Evolutionary conservation across 2,888 invertebrate species (phyloP).

Genomic region (Tachina fera): DNA sequence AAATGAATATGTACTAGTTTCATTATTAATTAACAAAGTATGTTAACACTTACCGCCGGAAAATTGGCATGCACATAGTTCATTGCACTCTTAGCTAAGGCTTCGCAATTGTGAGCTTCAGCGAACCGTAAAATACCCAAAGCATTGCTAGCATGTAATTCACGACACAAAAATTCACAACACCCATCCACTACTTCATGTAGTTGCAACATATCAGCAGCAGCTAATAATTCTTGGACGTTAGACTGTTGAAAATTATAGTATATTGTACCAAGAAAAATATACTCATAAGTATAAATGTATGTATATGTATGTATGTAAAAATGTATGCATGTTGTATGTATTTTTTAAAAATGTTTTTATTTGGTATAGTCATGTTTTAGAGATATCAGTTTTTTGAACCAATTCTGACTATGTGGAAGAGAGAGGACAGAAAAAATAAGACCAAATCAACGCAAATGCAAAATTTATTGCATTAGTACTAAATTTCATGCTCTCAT

Average conservation of each 20-base stretch:
- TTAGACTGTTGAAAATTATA: slow-evolving; percentile 84
- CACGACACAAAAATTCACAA: slow-evolving; percentile 92
- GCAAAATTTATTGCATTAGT: too few relatives aligned
- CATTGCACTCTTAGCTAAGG: slow-evolving; percentile 90
- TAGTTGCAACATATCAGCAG: slow-evolving; percentile 95
- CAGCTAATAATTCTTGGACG: slow-evolving; percentile 94
- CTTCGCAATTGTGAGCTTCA: slow-evolving; percentile 92
- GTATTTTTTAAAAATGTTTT: not conserved
- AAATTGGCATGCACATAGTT: slow-evolving; percentile 94
- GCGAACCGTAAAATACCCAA: slow-evolving; percentile 96
- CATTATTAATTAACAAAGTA: not conserved
- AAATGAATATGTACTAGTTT: not conserved
- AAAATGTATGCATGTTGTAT: not conserved
- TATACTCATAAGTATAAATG: not conserved
- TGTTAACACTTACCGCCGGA: slow-evolving; percentile 86
- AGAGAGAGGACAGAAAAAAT: too few relatives aligned
- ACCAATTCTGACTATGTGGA: too few relatives aligned
- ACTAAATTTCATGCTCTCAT: too few relatives aligned
- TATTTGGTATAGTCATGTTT: too few relatives aligned
- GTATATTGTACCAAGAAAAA: not conserved
- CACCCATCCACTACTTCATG: slow-evolving; percentile 92
- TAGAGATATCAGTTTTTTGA: too few relatives aligned
- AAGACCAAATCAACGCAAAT: too few relatives aligned
- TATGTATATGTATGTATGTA: not conserved
- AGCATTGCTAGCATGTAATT: slow-evolving; percentile 93